A percentile compares a stretch with the other conserved stretches of the same genome.
Conservation (phyloP, 2,888 invertebrate genomes). For the Plutella xylostella region DNA sequence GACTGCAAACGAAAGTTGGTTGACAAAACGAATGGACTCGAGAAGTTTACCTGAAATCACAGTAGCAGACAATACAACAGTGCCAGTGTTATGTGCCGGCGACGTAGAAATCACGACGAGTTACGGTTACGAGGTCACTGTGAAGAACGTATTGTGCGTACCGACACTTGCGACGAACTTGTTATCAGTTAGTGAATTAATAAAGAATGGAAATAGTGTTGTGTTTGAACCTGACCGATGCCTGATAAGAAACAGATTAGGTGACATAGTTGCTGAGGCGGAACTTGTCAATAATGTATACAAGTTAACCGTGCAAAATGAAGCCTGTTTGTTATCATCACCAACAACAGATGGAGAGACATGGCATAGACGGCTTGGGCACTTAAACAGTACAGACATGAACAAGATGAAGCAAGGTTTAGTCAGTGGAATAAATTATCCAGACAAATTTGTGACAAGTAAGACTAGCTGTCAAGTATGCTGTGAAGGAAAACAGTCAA, state of each 20-base stretch:
- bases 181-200: conserved; percentile 12
- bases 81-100: conserved; percentile 9
- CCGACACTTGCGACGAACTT: conserved; percentile 10
- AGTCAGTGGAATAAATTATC: no score
- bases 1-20: conserved; percentile 8
- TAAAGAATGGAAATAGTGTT: conserved; percentile 11
- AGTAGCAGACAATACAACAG: conserved; percentile 5
- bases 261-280: conserved; percentile 7
- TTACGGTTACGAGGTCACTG: conserved; percentile 6
- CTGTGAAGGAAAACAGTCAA: no score
- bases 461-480: no score
- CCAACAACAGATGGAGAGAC: no score
- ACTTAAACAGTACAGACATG: no score
- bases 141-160: conserved; percentile 11
- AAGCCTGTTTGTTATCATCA: no score
- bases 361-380: no score
- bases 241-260: conserved; percentile 5
- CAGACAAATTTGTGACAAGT: no score
- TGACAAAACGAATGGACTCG: not conserved
- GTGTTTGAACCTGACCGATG: conserved; percentile 6
- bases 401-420: no score
- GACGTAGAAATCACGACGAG: conserved; percentile 9
- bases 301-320: no score
- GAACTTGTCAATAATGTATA: no score
- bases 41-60: not conserved